A percentile compares a stretch with the other conserved stretches of the same genome.
phyloP scores from a whole-genome alignment of 2,888 invertebrate species.

The Epinotia bilunana region DNA sequence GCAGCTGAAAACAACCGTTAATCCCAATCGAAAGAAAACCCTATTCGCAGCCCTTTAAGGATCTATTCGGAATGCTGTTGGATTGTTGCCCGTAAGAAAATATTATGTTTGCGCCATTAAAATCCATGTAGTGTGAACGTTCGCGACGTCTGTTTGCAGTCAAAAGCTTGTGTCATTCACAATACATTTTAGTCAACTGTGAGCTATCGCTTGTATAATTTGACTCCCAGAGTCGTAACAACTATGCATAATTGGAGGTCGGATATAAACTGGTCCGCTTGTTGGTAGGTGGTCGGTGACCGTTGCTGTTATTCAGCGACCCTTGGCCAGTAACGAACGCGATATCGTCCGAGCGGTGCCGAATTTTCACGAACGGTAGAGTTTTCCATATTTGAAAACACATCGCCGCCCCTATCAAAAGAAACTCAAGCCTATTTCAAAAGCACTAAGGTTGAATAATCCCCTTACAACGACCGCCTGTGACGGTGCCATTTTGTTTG shows the following conservation, averaged over 20 bases:
- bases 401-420: background rate
- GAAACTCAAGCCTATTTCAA: conserved; percentile 47
- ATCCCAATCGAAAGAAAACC: conserved; percentile 28
- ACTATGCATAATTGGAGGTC: background rate
- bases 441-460: conserved; percentile 50
- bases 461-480: conserved; percentile 43
- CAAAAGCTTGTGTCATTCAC: conserved; percentile 48
- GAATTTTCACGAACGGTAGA: conserved; percentile 55
- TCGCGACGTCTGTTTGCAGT: conserved; percentile 52
- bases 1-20: conserved; percentile 43
- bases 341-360: conserved; percentile 56
- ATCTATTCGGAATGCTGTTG: background rate
- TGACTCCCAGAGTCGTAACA: background rate
- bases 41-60: background rate
- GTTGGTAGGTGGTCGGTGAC: background rate
- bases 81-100: conserved; percentile 23
- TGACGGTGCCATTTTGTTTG: conserved; percentile 33
- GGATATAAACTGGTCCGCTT: background rate
- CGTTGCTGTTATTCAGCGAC: background rate
- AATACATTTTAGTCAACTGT: background rate
- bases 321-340: conserved; percentile 53
- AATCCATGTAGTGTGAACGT: conserved; percentile 48
- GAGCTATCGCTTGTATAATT: background rate
- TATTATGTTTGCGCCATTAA: conserved; percentile 44
- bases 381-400: conserved; percentile 59